Evolutionary conservation across 2,797 vertebrate species (phyloP), one percentile per base, ranked within the genome.

Genomic region (Neoniphon sammara): DNA sequence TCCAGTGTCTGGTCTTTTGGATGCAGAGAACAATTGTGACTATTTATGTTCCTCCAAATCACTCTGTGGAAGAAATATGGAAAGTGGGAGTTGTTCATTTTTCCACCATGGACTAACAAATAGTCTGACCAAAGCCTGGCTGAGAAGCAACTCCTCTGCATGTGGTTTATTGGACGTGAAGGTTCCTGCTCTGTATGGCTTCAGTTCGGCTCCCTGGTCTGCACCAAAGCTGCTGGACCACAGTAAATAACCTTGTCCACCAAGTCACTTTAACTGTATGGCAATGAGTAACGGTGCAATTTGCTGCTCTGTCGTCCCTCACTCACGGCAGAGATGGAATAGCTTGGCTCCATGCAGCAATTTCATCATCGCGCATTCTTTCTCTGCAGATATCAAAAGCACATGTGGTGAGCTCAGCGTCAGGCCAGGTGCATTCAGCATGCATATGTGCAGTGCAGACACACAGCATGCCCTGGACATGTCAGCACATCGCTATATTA

Each of bases 351-450:
- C 61, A 63, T 12, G 10, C 23, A 60, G 44, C 70, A 46, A 52
- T 78, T 85, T 83, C 70, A 82, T 72, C 46, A 31, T 59, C 46
- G 69, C 54, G 70, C 62, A 75, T 86, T 87, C 62, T 81, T 83
- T 77, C 73, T 76, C 61, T 66, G 65, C 53, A 72, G 58, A 84
- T 82, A 89, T 85, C 70, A 67, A 85, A 89, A 88, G 77, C 87
- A 91, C 74, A 86, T 90, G 87, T 85, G 67, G 80, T 86, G 82
- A 89, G 68, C n/a, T 88, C 83, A 83, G 71, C 64, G 58, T 71
- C 18, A 36, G 80, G 49, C 77, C 87, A 88, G 85, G 80, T 90
- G 82, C 68, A 55, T 54, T 55, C 49, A 66, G 39, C 9, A 42
- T 74, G 72, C 55, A 62, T 30, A 49, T 54, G 47, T 69, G 39